phyloP scores from a whole-genome alignment of 2,113 vertebrate species.

The Candoia aspera region DNA sequence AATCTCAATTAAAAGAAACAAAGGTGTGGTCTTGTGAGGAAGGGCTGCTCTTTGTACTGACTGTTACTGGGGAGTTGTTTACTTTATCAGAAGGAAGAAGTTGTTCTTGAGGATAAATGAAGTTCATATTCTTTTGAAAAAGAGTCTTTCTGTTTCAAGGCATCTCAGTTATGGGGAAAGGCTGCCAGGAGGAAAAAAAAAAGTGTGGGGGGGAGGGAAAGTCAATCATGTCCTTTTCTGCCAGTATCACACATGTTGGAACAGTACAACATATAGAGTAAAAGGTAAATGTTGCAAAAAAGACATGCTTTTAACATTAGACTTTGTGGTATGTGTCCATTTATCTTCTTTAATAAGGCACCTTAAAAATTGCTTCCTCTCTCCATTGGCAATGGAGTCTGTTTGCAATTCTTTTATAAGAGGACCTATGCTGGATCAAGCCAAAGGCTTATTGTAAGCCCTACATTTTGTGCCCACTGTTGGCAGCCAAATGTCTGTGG shows the following conservation, averaged over 20 bases:
- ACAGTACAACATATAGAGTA: slow-evolving; percentile 63
- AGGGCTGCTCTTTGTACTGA: slow-evolving; percentile 70
- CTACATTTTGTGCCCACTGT: background rate
- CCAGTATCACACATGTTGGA: slow-evolving; percentile 66
- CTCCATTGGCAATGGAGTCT: slow-evolving; percentile 42
- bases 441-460: background rate
- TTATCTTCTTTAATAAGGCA: slow-evolving; percentile 17
- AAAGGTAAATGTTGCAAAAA: slow-evolving; percentile 57
- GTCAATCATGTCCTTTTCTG: slow-evolving; percentile 52
- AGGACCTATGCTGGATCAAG: background rate
- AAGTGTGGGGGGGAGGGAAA: slow-evolving; percentile 2
- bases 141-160: slow-evolving; percentile 47
- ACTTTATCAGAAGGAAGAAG: slow-evolving; percentile 72
- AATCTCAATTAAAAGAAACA: slow-evolving; percentile 32
- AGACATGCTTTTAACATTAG: slow-evolving; percentile 60
- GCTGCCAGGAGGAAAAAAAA: slow-evolving; percentile 61
- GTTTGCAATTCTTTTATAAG: slow-evolving; percentile 40
- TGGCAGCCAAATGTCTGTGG: background rate
- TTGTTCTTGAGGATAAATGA: slow-evolving; percentile 76
- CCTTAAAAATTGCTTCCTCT: background rate
- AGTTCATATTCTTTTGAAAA: slow-evolving; percentile 54
- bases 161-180: slow-evolving; percentile 63
- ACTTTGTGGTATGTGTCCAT: slow-evolving; percentile 45
- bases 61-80: slow-evolving; percentile 84
- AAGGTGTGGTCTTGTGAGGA: slow-evolving; percentile 55